Conservation (phyloP, 2,888 invertebrate genomes). For the Metallyticus violacea region DNA sequence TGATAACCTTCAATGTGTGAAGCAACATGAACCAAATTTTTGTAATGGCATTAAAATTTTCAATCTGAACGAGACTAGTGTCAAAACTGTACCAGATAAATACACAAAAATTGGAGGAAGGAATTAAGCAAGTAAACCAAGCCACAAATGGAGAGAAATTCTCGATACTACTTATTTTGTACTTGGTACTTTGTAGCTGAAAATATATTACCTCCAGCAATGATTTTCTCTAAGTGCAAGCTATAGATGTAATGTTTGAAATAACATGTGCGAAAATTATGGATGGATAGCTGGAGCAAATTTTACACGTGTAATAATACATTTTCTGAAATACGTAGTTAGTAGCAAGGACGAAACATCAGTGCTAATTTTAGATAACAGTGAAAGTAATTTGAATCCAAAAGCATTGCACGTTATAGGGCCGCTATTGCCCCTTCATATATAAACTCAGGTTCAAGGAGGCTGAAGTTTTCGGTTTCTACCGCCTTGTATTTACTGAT, state of each 20-base stretch:
- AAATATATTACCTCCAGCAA: conserved; percentile 40
- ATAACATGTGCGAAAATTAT: conserved; percentile 38
- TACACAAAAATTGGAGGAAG: no score
- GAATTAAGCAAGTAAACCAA: no score
- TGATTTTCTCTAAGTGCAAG: conserved; percentile 38
- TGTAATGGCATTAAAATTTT: conserved; percentile 34
- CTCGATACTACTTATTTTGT: conserved; percentile 41
- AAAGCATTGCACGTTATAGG: no score
- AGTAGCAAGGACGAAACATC: not conserved
- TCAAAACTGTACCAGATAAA: not conserved
- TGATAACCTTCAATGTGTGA: conserved; percentile 37
- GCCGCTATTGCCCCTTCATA: no score
- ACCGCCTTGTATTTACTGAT: no score
- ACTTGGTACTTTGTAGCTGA: conserved; percentile 40
- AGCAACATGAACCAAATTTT: conserved; percentile 33
- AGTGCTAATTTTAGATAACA: not conserved
- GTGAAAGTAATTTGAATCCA: not conserved
- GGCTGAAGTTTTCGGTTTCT: no score
- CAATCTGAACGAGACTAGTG: conserved; percentile 20
- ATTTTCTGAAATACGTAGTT: conserved; percentile 42
- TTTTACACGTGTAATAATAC: no score
- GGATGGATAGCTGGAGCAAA: conserved; percentile 43
- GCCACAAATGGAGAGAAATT: conserved; percentile 33
- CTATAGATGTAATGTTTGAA: not conserved
- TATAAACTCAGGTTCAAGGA: no score